Evolutionary conservation across 2,113 vertebrate genomes (phyloP), one percentile per base, ranked within the genome.

Genomic region (Toxotes jaculatrix): DNA sequence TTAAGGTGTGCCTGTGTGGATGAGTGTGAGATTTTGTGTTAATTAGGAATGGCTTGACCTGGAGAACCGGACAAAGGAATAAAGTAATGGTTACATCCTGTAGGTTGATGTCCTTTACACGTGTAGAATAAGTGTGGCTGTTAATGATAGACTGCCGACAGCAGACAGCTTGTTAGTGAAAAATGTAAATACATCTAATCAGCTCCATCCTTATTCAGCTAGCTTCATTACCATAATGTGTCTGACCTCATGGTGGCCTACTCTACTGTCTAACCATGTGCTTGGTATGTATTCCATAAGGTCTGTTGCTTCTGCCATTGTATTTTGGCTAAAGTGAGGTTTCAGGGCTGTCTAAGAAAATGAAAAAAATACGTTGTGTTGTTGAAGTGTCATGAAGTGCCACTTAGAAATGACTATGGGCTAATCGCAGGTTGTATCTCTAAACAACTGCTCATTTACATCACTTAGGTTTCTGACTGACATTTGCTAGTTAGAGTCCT

Each of bases 41-140:
- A 2, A 56, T 67, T 74, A 69, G 56, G 23, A 77, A 31, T 59
- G 16, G 14, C 42, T 60, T 36, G 42, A 79, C 21, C 43, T 57
- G 8, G 32, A 70, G 72, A 43, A 38, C 45, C 42, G 17, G 31
- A 67, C n/a, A 57, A 40, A 65, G 5, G 12, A 45, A 36, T 62
- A 47, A 60, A 38, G 38, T 17, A 19, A 53, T 66, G 66, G 77
- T 85, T 77, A 45, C n/a, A 57, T 64, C 23, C 11, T 40, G 13
- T 14, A 42, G n/a, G 43, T 17, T 51, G 56, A 45, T 21, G 55
- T 45, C 59, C 36, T 74, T 42, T 51, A n/a, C 47, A 16, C 10
- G 7, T 57, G 53, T 7, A 34, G 16, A 53, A 40, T 19, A 36
- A 38, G 10, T 5, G 21, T 51, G n/a, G 14, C 32, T 43, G 65